Conservation (phyloP, 92 coral and sea anemone genomes). For the Nematostella vectensis region DNA sequence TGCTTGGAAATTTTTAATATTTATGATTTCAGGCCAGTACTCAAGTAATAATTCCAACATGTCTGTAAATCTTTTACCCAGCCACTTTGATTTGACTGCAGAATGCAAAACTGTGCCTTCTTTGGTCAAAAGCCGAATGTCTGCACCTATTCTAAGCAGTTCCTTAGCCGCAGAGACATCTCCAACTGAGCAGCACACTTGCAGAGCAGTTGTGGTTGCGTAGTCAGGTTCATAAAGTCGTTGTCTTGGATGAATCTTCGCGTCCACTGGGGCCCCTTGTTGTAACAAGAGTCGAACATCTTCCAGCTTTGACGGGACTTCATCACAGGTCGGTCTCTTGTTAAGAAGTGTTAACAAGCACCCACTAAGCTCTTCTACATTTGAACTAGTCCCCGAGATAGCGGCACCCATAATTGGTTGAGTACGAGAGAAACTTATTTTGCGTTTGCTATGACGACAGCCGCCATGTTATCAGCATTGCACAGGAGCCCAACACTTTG, state of each 20-base stretch:
- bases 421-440: no score
- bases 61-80: no score
- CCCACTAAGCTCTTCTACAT: constrained; percentile 2
- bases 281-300: not conserved
- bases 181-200: not conserved
- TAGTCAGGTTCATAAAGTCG: not conserved
- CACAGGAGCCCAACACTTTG: no score
- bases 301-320: not conserved
- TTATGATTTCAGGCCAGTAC: not conserved
- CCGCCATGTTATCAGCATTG: no score
- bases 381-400: constrained; percentile 3
- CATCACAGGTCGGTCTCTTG: not conserved
- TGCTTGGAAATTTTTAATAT: not conserved
- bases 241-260: not conserved
- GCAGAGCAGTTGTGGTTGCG: not conserved
- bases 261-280: not conserved
- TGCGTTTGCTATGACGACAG: no score
- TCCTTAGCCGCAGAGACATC: not conserved
- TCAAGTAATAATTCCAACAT: not conserved
- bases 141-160: not conserved
- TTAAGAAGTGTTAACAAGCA: not conserved
- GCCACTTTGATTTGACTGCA: not conserved
- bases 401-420: no score
- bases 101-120: not conserved
- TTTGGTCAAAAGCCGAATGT: not conserved